These are phyloP conservation scores for Cottus gobio DNA, from an alignment of 2,113 vertebrate species.

Conservation along the genomic window DNA sequence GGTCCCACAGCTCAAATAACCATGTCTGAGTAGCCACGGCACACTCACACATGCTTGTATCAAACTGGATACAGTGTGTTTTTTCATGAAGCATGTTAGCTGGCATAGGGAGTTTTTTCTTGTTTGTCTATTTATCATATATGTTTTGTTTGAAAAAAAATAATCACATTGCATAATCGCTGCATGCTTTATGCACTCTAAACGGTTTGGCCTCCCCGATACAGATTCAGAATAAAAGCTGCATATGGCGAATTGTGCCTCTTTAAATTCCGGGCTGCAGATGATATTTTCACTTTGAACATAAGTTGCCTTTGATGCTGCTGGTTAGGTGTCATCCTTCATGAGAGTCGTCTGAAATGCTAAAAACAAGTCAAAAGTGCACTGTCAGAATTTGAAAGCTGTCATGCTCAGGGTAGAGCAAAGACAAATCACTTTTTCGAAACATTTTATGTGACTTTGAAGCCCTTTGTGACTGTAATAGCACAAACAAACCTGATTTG, in stretches of 20 bases:
- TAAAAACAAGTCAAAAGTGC: constrained; percentile 50
- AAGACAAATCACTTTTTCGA: constrained; percentile 50
- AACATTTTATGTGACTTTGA: constrained; percentile 31
- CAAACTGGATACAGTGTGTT: constrained; percentile 6
- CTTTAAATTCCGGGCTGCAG: constrained; percentile 49
- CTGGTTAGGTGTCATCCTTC: constrained; percentile 48
- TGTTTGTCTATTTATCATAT: background rate
- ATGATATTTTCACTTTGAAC: constrained; percentile 58
- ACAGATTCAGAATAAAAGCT: constrained; percentile 32
- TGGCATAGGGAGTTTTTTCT: constrained; percentile 3
- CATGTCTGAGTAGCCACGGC: constrained; percentile 20
- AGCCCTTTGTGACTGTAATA: constrained; percentile 13
- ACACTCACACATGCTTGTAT: background rate
- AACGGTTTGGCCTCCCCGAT: constrained; percentile 31
- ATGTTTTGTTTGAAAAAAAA: constrained; percentile 1
- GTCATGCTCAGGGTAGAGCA: constrained; percentile 16
- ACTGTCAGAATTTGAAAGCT: constrained; percentile 36
- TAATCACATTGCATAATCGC: constrained; percentile 17
- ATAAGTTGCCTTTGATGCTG: constrained; percentile 57
- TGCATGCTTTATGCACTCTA: constrained; percentile 16
- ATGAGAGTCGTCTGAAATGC: constrained; percentile 37
- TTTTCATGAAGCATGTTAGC: background rate
- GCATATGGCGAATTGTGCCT: constrained; percentile 18
- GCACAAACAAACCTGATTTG: constrained; percentile 3
- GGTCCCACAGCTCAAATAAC: constrained; percentile 57